phyloP scores from a whole-genome alignment of 2,113 vertebrate species.

The Cacatua alba region DNA sequence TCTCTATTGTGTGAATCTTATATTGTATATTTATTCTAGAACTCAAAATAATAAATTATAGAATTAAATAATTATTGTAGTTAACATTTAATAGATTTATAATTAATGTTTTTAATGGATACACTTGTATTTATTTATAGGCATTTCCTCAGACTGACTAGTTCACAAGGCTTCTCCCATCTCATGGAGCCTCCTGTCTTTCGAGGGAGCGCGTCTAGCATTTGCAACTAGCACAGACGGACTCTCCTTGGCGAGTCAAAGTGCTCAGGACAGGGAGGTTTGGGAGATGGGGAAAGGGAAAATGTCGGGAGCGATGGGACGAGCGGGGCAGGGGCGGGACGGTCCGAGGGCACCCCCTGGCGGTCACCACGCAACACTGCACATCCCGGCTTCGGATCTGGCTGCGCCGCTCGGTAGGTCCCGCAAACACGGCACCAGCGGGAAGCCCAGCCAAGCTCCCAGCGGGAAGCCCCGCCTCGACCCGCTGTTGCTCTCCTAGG shows the following conservation, averaged over 20 bases:
- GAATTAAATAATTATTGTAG: neutral
- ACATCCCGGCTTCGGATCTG: neutral
- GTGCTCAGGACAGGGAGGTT: rapidly evolving
- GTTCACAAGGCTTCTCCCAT: rapidly evolving
- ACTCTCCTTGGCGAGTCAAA: rapidly evolving
- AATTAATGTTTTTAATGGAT: neutral
- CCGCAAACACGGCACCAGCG: no score
- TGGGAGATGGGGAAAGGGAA: rapidly evolving
- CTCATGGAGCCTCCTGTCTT: neutral
- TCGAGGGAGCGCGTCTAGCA: rapidly evolving
- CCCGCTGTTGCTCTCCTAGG: rapidly evolving
- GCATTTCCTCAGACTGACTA: neutral
- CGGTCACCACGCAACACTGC: neutral
- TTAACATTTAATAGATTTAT: neutral
- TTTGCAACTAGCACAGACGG: rapidly evolving
- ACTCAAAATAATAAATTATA: neutral
- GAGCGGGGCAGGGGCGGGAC: rapidly evolving
- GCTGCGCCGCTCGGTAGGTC: no score
- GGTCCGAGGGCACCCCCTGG: neutral
- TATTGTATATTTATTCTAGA: no score
- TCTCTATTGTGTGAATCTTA: no score
- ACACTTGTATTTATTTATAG: neutral
- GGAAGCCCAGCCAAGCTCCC: neutral
- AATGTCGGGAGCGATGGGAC: rapidly evolving
- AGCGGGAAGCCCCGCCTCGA: neutral